Conservation (phyloP, 2,888 invertebrate genomes). For the Acanthosoma haemorrhoidale region DNA sequence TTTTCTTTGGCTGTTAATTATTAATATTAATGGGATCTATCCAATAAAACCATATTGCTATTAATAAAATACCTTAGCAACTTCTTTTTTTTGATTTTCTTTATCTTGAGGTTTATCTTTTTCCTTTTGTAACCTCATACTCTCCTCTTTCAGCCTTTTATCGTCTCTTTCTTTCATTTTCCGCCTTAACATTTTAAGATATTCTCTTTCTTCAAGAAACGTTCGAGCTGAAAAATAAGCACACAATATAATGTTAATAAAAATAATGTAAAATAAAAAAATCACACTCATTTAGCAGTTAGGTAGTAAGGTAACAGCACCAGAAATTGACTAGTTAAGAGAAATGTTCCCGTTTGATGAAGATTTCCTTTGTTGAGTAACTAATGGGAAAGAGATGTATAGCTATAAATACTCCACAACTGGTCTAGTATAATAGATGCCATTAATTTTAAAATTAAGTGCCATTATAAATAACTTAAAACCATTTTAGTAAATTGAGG, state of each 20-base stretch:
- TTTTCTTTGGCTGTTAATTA: too few relatives aligned
- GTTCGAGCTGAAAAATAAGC: not conserved
- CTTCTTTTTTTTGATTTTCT: not conserved
- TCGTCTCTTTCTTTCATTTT: constrained; percentile 22
- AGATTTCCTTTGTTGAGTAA: too few relatives aligned
- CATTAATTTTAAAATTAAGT: too few relatives aligned
- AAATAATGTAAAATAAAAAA: not conserved
- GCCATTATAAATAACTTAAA: too few relatives aligned
- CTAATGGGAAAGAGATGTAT: too few relatives aligned
- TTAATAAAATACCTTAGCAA: not conserved
- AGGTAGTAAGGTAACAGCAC: too few relatives aligned
- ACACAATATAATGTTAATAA: not conserved
- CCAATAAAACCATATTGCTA: not conserved
- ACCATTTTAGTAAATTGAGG: too few relatives aligned
- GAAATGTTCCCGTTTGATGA: too few relatives aligned
- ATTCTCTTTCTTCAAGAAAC: constrained; percentile 19
- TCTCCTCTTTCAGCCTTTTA: constrained; percentile 17
- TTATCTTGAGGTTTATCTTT: constrained; percentile 14
- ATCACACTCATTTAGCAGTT: not conserved
- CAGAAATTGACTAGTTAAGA: too few relatives aligned
- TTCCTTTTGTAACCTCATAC: not conserved
- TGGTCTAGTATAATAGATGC: too few relatives aligned
- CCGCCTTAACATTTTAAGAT: constrained; percentile 17
- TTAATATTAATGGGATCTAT: too few relatives aligned
- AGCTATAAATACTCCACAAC: too few relatives aligned